Conservation (phyloP, 2,888 invertebrate genomes). For the Elgonia sp. region DNA sequence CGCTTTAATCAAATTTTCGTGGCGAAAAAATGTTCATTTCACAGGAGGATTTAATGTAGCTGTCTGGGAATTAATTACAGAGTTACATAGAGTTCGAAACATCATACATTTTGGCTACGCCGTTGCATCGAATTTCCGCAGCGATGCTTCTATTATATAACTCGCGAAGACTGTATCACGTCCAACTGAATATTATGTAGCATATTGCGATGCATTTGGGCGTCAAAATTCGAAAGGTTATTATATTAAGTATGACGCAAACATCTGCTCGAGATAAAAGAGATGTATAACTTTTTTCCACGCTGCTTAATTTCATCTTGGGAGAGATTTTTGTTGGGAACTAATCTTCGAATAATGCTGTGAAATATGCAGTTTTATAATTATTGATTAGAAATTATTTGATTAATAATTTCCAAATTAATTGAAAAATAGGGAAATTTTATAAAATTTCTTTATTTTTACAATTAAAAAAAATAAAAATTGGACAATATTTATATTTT, state of each 20-base stretch:
- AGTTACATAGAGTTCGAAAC: conserved; percentile 59
- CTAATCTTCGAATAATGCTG: background rate
- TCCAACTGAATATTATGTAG: conserved; percentile 82
- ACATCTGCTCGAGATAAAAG: conserved; percentile 64
- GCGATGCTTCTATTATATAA: conserved; percentile 83
- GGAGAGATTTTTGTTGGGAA: background rate
- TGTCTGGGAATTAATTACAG: conserved; percentile 50
- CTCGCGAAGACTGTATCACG: conserved; percentile 68
- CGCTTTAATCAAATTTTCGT: background rate
- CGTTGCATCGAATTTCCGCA: conserved; percentile 81
- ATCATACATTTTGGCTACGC: conserved; percentile 65
- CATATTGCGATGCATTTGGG: conserved; percentile 83
- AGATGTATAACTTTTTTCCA: conserved; percentile 29
- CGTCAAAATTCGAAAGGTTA: conserved; percentile 82
- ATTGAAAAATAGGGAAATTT: no score
- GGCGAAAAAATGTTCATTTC: conserved; percentile 8
- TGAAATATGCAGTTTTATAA: no score
- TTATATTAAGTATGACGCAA: conserved; percentile 80
- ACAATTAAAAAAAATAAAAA: no score
- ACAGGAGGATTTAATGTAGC: conserved; percentile 35
- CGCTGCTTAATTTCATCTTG: conserved; percentile 4
- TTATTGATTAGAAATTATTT: no score
- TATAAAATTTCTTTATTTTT: no score
- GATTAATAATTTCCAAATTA: no score
- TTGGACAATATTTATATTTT: no score